phyloP scores from a whole-genome alignment of 2,113 vertebrate genomes.

The Microtus pennsylvanicus region DNA sequence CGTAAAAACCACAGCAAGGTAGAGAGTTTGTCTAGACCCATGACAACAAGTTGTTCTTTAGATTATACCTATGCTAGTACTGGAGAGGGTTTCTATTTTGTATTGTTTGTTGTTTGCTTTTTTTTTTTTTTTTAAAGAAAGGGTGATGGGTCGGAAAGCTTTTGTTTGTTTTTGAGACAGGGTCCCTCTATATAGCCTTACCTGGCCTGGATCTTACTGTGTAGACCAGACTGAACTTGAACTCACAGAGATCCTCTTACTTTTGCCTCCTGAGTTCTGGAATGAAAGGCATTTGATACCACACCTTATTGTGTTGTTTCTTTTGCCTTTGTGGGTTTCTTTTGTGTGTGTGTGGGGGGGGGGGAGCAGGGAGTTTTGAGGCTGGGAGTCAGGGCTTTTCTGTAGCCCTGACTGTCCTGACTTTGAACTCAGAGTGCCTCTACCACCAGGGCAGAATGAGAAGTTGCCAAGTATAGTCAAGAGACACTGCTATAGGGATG shows the following conservation, averaged over 20 bases:
- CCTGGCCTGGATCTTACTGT: not conserved
- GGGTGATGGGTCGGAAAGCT: not conserved
- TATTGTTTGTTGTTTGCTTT: too few species aligned
- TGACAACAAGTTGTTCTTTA: not conserved
- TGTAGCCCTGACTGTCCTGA: not conserved
- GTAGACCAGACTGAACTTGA: not conserved
- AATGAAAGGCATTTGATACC: not conserved
- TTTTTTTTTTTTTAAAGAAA: not conserved
- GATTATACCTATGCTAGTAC: not conserved
- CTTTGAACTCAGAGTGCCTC: not conserved
- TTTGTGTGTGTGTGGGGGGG: too few species aligned
- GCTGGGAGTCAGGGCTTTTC: not conserved
- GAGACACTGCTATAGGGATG: not conserved
- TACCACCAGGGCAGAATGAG: not conserved
- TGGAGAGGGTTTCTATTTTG: not conserved
- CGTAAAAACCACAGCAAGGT: rapidly evolving
- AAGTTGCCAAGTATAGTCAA: not conserved
- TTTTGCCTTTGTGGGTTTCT: not conserved
- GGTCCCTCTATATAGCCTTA: not conserved
- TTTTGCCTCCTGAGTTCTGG: not conserved
- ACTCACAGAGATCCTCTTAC: not conserved
- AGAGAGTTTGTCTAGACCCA: not conserved
- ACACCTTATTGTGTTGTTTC: not conserved
- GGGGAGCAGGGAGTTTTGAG: not conserved
- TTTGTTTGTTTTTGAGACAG: not conserved